Base-by-base conservation (phyloP, 2,113 vertebrate genomes). In the Dromaius novaehollandiae region DNA sequence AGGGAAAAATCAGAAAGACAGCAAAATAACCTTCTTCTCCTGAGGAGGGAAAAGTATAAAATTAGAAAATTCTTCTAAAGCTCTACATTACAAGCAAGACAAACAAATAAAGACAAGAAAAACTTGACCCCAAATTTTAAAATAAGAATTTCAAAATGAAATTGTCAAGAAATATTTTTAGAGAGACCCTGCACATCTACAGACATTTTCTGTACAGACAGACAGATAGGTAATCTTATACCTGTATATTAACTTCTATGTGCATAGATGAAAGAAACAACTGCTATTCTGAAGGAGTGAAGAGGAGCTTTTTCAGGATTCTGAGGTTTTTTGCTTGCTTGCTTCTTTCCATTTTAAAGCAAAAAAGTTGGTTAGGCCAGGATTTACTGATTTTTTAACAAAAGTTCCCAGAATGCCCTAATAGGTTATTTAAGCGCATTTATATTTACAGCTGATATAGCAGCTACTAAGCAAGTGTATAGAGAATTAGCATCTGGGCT, bases 401-500 rank as follows among this genome's bases (percentile, higher is more conserved):
- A 61, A 91, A 82, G 20, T 63, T 66, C n/a, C 15, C 18, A 22
- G 9, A 21, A 58, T 63, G 40, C 51, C 61, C 69, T 53, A 50
- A 68, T 70, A 18, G 32, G 13, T 93, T 93, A 68, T 92, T 89
- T 90, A 76, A 88, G 16, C 73, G 32, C 53, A 87, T 68, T 95
- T 93, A 50, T 8, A 94, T 75, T 61, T 63, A 73, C 38, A 93
- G 50, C 58, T 53, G 95, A 58, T 95, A 69, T 76, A 93, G 51
- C 50, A 30, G 8, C 38, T 40, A 34, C n/a, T 89, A 46, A 76
- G 71, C 78, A 94, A 82, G 91, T 90, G 19, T 74, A 34, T 91
- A 44, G 55, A 86, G 64, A 92, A 86, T 92, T 93, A 90, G 15
- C 28, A 86, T 71, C 76, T 95, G 64, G 96, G 66, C 14, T 92